Evolutionary conservation across 2,113 vertebrate genomes (phyloP).

Genomic region (Gymnobelideus leadbeateri): DNA sequence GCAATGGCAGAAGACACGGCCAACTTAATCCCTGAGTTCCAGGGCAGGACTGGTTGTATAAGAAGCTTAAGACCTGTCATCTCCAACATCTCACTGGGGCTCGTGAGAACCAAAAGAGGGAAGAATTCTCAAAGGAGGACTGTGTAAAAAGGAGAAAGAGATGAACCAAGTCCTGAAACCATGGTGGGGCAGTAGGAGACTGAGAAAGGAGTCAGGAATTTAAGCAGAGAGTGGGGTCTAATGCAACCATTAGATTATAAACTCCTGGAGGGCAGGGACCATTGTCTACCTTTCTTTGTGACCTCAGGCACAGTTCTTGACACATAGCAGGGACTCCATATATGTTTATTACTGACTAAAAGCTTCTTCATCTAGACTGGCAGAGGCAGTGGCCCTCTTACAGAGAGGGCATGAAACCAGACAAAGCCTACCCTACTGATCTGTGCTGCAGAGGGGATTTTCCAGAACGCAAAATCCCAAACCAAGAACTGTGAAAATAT

Average conservation of each 20-base stretch:
- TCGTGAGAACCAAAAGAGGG: too few relatives aligned
- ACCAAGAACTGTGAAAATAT: background rate
- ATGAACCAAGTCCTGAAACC: background rate
- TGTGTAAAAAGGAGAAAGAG: background rate
- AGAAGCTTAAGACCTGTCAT: background rate
- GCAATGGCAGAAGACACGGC: background rate
- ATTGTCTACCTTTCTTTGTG: too few relatives aligned
- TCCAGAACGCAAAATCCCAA: background rate
- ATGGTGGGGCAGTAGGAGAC: background rate
- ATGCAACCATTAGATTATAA: background rate
- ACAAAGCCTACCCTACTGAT: background rate
- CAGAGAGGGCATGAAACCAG: background rate
- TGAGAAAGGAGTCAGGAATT: background rate
- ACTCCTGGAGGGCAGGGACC: background rate
- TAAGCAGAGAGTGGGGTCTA: background rate
- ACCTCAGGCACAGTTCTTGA: background rate
- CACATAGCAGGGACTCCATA: background rate
- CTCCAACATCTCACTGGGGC: background rate
- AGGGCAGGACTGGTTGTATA: background rate
- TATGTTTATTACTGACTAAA: background rate
- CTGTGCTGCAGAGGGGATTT: background rate
- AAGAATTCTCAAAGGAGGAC: background rate
- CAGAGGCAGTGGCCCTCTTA: background rate
- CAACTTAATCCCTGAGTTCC: background rate
- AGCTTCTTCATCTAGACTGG: background rate